phyloP scores from a whole-genome alignment of 1,140 invertebrate species.

The Eciton burchellii region DNA sequence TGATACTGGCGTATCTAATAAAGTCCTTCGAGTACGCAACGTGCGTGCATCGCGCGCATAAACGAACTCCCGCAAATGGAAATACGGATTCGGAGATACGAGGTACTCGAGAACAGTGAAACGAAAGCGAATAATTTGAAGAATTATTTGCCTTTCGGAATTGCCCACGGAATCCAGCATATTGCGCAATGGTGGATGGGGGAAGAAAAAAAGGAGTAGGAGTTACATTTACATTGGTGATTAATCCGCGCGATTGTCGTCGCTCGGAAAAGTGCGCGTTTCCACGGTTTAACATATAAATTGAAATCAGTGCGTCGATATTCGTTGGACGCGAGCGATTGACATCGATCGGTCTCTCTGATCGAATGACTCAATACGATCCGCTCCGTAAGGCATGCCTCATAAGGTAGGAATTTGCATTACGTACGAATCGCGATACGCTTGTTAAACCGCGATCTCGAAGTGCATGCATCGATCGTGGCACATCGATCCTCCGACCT shows the following conservation, averaged over 20 bases:
- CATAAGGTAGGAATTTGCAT: conserved; percentile 17
- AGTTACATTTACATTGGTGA: background rate
- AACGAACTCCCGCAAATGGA: too few relatives aligned
- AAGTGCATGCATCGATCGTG: background rate
- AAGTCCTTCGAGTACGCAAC: too few relatives aligned
- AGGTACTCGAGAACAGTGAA: too few relatives aligned
- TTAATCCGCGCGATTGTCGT: background rate
- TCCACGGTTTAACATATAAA: conserved; percentile 70
- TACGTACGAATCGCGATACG: conserved; percentile 20
- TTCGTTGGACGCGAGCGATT: conserved; percentile 27
- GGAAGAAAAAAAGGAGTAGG: background rate
- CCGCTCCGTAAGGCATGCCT: conserved; percentile 17
- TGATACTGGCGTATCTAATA: too few relatives aligned
- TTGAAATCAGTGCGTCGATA: conserved; percentile 55
- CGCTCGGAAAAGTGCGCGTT: conserved; percentile 41
- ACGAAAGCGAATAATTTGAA: too few relatives aligned
- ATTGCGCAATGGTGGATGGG: background rate
- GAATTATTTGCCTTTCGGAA: background rate
- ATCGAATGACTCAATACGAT: conserved; percentile 36
- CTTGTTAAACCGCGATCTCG: background rate
- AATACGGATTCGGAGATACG: too few relatives aligned
- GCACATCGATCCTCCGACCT: too few relatives aligned
- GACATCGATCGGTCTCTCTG: conserved; percentile 26
- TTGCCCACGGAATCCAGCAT: background rate
- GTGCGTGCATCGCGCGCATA: too few relatives aligned